A percentile compares a stretch with the other conserved stretches of the same genome.
phyloP scores from a whole-genome alignment of 2,797 vertebrate genomes.

The Adelosebastes latens region DNA sequence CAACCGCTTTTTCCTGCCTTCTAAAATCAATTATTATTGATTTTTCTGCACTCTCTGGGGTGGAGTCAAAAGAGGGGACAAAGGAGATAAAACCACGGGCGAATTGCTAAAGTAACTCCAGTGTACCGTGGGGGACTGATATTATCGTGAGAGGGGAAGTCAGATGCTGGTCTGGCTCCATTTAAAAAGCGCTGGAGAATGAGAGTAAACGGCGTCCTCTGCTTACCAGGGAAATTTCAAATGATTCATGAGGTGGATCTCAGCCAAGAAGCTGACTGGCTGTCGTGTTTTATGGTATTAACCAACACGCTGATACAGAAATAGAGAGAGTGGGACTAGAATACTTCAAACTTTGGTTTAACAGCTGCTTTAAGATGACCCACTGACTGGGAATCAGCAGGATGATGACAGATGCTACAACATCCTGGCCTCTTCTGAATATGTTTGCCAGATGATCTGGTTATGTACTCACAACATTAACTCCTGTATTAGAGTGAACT shows the following conservation, averaged over 20 bases:
- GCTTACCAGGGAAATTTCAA: conserved; percentile 36
- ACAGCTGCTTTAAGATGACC: conserved; percentile 1
- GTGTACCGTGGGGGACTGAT: conserved; percentile 56
- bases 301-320: neutral
- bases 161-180: conserved; percentile 30
- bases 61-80: conserved; percentile 78
- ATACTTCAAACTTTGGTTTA: neutral
- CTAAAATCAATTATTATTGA: conserved; percentile 84
- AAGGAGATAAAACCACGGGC: conserved; percentile 82
- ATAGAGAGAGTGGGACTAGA: neutral
- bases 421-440: neutral
- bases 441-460: neutral
- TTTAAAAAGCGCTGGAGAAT: conserved; percentile 40
- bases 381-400: neutral
- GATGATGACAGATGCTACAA: neutral
- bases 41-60: conserved; percentile 76
- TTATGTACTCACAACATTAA: neutral
- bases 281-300: conserved; percentile 8
- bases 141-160: conserved; percentile 55
- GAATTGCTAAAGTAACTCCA: conserved; percentile 76
- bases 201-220: conserved; percentile 39
- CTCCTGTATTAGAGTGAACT: neutral
- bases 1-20: conserved; percentile 72
- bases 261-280: neutral
- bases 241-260: conserved; percentile 18